Conservation (phyloP, 2,113 vertebrate species). For the Centropristis striata region DNA sequence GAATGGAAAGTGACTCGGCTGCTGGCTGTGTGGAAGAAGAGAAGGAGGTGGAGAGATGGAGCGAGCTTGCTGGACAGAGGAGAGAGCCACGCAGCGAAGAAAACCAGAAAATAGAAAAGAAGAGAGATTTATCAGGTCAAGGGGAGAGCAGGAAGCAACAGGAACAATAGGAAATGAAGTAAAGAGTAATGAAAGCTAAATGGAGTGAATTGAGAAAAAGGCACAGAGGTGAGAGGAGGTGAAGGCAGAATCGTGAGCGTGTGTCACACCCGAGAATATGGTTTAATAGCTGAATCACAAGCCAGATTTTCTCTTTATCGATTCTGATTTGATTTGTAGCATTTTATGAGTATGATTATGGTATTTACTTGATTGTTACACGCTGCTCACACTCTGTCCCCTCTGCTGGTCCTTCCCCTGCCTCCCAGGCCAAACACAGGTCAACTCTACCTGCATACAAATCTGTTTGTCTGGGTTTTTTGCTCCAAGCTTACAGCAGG, state of each 20-base stretch:
- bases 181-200: constrained; percentile 18
- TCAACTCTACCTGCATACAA: constrained; percentile 7
- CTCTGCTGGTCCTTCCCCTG: neutral
- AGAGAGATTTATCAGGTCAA: constrained; percentile 23
- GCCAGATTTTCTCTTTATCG: neutral
- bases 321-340: no score
- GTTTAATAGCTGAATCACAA: neutral
- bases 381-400: neutral
- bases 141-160: neutral
- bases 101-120: constrained; percentile 7
- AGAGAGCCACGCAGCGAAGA: neutral
- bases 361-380: neutral
- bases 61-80: neutral
- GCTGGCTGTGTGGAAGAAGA: neutral
- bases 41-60: constrained; percentile 9
- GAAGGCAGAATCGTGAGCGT: neutral
- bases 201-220: neutral
- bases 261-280: neutral
- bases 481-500: neutral
- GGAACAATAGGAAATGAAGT: neutral
- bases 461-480: neutral
- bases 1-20: constrained; percentile 28
- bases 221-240: constrained; percentile 6
- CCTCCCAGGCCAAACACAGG: neutral
- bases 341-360: neutral